Evolutionary conservation across 1,140 invertebrate species (phyloP).

Genomic region (Monochamus saltuarius): DNA sequence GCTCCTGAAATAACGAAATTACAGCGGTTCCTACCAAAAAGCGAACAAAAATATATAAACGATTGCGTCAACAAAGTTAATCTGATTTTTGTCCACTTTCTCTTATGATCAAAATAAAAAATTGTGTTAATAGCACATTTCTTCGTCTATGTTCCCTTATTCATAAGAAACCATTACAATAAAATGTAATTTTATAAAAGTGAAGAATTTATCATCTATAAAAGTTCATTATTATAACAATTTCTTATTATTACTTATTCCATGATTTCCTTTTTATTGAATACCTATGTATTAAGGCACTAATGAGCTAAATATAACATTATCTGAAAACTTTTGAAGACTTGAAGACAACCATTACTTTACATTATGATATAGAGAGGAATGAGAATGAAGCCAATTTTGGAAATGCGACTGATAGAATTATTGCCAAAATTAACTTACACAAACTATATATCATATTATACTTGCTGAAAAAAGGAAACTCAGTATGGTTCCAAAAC

Average conservation of each 20-base stretch:
- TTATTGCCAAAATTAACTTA: no score
- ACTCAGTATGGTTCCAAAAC: no score
- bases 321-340: background rate
- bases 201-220: background rate
- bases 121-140: background rate
- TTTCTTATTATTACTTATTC: background rate
- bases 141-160: background rate
- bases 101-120: background rate
- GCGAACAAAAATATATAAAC: background rate
- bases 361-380: no score
- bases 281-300: no score
- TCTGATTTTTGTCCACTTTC: background rate
- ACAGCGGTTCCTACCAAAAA: slow-evolving; percentile 1
- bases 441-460: no score
- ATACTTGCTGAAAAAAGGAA: no score
- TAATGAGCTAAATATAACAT: background rate
- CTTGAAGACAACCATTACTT: no score
- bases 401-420: no score
- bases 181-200: background rate
- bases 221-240: background rate
- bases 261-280: no score
- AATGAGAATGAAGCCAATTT: no score
- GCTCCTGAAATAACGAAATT: slow-evolving; percentile 10
- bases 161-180: background rate
- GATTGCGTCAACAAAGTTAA: background rate